Conservation (phyloP, 1,140 invertebrate species). For the Macrostomum lignano region DNA sequence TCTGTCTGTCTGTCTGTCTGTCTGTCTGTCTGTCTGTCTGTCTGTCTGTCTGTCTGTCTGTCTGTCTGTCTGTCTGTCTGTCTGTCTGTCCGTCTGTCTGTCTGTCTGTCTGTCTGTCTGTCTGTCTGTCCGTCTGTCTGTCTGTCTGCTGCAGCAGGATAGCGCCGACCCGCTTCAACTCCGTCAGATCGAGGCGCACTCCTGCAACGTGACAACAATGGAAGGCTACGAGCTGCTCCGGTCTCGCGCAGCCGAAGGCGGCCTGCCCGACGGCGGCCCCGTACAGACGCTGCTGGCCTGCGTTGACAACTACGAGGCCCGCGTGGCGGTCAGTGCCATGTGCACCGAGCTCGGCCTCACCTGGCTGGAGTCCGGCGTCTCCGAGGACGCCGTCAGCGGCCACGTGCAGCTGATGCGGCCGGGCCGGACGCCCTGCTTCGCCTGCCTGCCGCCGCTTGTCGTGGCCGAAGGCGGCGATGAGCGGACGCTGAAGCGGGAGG, state of each 20-base stretch:
- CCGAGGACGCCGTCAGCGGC: conserved; percentile 92
- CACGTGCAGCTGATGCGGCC: conserved; percentile 89
- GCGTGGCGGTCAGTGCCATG: conserved; percentile 70
- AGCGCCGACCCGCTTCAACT: too few relatives aligned
- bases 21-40: too few relatives aligned
- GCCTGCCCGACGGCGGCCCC: conserved; percentile 34
- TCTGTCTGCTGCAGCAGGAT: too few relatives aligned
- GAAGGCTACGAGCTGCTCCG: conserved; percentile 78
- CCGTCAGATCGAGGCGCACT: conserved; percentile 58
- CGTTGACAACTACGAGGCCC: conserved; percentile 95
- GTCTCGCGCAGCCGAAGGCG: conserved; percentile 44
- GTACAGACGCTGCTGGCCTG: conserved; percentile 83
- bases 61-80: too few relatives aligned
- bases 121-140: too few relatives aligned
- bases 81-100: too few relatives aligned
- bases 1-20: too few relatives aligned
- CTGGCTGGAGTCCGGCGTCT: conserved; percentile 96
- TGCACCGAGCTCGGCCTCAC: conserved; percentile 13
- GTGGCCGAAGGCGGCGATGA: conserved; percentile 90
- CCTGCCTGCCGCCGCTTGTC: conserved; percentile 84
- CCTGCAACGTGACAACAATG: conserved; percentile 87
- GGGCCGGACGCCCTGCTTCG: conserved; percentile 87
- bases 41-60: too few relatives aligned
- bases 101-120: too few relatives aligned
- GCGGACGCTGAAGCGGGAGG: conserved; percentile 73